Percentiles rank a stretch among this genome's conserved stretches.
These are phyloP conservation scores for Rafetus swinhoei DNA, from an alignment of 2,113 vertebrate genomes.

Conservation along the genomic window DNA sequence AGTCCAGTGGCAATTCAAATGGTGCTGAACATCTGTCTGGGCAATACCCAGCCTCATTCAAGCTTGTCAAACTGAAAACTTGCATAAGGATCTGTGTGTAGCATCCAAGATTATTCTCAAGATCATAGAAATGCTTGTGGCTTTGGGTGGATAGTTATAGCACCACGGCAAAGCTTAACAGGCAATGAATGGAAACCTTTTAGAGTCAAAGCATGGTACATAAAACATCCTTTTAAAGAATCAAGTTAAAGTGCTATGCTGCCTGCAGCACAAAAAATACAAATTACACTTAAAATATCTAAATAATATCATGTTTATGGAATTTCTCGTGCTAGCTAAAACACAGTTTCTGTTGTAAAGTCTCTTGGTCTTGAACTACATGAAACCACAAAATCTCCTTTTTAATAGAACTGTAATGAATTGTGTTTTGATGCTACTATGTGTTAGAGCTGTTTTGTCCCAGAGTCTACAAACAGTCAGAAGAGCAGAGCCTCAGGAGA, in stretches of 20 bases:
- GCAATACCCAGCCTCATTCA: not conserved
- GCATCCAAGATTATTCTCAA: constrained; percentile 39
- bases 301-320: not conserved
- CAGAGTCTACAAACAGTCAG: constrained; percentile 29
- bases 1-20: constrained; percentile 43
- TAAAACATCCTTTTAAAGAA: constrained; percentile 9
- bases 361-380: not conserved
- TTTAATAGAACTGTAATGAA: not conserved
- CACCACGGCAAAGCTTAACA: not conserved
- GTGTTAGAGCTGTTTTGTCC: not conserved
- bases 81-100: not conserved
- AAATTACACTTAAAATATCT: constrained; percentile 39
- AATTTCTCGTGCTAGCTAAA: constrained; percentile 41
- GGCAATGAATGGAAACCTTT: not conserved
- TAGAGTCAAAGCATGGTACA: accelerated
- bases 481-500: not conserved
- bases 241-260: not conserved
- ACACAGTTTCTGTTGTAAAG: constrained; percentile 26
- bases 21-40: constrained; percentile 52
- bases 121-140: not conserved
- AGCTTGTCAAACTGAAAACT: constrained; percentile 20
- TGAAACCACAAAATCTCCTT: not conserved
- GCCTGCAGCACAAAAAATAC: constrained; percentile 26
- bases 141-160: not conserved
- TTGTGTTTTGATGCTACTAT: not conserved